phyloP scores from a whole-genome alignment of 2,888 invertebrate genomes.

The Dromius quadrimaculatus region DNA sequence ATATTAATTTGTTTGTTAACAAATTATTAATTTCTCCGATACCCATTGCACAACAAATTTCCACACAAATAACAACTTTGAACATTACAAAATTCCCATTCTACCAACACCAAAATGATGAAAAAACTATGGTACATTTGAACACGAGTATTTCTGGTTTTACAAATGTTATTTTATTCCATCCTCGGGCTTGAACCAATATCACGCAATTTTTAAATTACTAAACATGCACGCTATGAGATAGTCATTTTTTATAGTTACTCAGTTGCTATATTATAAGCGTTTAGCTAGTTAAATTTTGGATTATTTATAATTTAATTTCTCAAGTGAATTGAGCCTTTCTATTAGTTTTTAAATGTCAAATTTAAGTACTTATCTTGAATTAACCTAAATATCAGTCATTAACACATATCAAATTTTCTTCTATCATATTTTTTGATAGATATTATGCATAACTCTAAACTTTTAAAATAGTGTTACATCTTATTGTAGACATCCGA shows the following conservation, averaged over 20 bases:
- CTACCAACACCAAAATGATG: too few species aligned
- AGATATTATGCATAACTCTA: background rate
- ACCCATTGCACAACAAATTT: conserved; percentile 2
- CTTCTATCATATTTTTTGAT: background rate
- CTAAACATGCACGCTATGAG: conserved; percentile 9
- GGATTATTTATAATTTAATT: conserved; percentile 7
- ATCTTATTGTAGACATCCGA: background rate
- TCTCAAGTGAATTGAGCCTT: conserved; percentile 6
- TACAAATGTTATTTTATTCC: background rate
- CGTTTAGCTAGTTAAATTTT: background rate
- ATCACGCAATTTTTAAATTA: conserved; percentile 31
- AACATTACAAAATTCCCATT: background rate
- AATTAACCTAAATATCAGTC: background rate
- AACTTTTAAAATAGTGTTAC: background rate
- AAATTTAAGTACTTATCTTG: background rate
- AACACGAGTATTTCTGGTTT: too few species aligned
- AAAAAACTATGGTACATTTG: too few species aligned
- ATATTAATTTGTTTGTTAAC: background rate
- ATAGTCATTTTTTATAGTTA: background rate
- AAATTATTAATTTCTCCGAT: background rate
- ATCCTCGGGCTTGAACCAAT: background rate
- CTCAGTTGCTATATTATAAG: background rate
- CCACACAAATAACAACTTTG: background rate
- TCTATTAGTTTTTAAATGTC: conserved; percentile 6
- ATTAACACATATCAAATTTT: background rate